These are phyloP conservation scores for Laticauda colubrina DNA, from an alignment of 2,113 vertebrate genomes.

Conservation along the genomic window DNA sequence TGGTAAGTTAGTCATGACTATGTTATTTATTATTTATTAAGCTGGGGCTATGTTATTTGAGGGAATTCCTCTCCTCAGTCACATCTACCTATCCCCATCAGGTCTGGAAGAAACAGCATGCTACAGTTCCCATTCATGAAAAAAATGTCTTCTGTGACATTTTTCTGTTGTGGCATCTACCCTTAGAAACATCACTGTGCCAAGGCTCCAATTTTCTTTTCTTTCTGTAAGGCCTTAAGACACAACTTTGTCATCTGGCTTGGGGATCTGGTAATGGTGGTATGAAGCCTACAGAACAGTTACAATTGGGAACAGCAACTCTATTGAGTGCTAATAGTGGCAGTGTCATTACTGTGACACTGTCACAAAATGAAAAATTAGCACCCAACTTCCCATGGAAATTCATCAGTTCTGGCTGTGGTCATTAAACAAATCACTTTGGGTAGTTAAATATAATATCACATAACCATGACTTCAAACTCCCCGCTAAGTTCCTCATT, in stretches of 20 bases:
- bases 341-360: neutral
- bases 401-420: neutral
- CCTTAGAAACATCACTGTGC: neutral
- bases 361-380: neutral
- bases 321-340: neutral
- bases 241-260: neutral
- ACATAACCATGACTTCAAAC: neutral
- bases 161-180: neutral
- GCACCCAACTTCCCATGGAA: neutral
- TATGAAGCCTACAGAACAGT: neutral
- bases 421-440: neutral
- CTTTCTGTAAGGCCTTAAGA: neutral
- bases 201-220: neutral
- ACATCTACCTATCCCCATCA: neutral
- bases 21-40: too few relatives aligned
- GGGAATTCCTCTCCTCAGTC: neutral
- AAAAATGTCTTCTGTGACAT: neutral
- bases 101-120: neutral
- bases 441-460: neutral
- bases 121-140: neutral
- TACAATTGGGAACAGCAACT: neutral
- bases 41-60: neutral
- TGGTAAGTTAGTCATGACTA: too few relatives aligned
- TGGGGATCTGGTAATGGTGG: neutral
- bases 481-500: neutral